Base-by-base conservation (phyloP, 2,888 invertebrate genomes). In the Acrobasis suavella region DNA sequence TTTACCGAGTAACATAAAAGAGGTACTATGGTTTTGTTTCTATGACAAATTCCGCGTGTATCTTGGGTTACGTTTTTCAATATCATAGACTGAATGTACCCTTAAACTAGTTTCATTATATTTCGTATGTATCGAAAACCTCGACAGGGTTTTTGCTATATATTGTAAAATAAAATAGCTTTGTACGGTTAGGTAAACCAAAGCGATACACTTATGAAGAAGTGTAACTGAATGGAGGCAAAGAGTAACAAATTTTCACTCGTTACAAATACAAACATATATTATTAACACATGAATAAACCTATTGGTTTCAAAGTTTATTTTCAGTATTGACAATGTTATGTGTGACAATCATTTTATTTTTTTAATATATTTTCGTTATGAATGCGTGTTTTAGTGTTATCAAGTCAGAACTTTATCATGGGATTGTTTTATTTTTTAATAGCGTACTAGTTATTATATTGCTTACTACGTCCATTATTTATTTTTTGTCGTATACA, bases 401-500 rank as follows among this genome's bases (percentile, higher is more conserved):
- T 17, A 42, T 50, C 12, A 32, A 39, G 42, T 12, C 17, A 12
- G 32, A 32, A 32, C 32, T 32, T 32, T 32, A 14, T 39, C 7
- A 22, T n/a, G 32, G n/a, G 39, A 16, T 55, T 55, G 16, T 55
- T 55, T 55, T 16, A 39, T 12, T 12, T 46, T 12, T 6, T 46
- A 14, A 46, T 12, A 14, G 62, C 65, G 67, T 68, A 66, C 65
- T 65, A 64, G 66, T 67, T 69, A 66, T 69, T 67, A 70, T 32
- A 32, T 32, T 32, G 7, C 69, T 66, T 70, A 62, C 63, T 60
- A 58, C 64, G 63, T 69, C 63, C 64, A 62, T 65, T 62, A 14
- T 65, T 65, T 63, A 61, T 39, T 16, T 15, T 55, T 37, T 52
- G 22, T 16, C 2, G 56, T 37, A 62, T 58, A 50, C 50, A 55